Conservation (phyloP, 2,113 vertebrate species). For the Eira barbara region DNA sequence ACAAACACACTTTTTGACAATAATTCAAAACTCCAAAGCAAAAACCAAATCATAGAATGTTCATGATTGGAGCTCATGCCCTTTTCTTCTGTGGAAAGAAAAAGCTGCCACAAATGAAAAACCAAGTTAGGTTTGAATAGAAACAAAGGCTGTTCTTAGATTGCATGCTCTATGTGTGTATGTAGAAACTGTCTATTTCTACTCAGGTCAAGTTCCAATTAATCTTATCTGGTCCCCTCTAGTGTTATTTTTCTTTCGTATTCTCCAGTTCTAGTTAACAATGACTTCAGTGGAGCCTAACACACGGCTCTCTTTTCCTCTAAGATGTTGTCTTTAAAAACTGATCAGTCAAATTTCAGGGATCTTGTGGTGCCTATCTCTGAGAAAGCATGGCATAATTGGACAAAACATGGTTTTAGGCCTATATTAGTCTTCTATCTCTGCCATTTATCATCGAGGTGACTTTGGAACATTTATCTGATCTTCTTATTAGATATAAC, state of each 20-base stretch:
- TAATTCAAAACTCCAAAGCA: neutral
- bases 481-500: neutral
- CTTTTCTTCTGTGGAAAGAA: neutral
- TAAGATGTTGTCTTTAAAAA: neutral
- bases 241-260: neutral
- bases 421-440: neutral
- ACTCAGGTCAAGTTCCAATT: neutral
- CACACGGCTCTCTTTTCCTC: neutral
- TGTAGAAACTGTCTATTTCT: neutral
- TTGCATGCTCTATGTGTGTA: neutral
- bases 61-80: neutral
- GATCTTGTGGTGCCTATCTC: neutral
- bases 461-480: neutral
- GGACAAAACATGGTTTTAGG: too few species aligned
- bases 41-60: neutral
- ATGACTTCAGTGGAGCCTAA: neutral
- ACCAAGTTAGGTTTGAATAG: neutral
- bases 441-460: neutral
- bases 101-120: neutral
- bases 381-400: neutral
- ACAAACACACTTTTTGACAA: neutral
- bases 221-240: neutral
- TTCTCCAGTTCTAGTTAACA: neutral
- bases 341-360: neutral
- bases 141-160: neutral